Evolutionary conservation across 2,797 vertebrate species (phyloP), one percentile per base, ranked within the genome.

Genomic region (Helicolenus hilgendorfi): DNA sequence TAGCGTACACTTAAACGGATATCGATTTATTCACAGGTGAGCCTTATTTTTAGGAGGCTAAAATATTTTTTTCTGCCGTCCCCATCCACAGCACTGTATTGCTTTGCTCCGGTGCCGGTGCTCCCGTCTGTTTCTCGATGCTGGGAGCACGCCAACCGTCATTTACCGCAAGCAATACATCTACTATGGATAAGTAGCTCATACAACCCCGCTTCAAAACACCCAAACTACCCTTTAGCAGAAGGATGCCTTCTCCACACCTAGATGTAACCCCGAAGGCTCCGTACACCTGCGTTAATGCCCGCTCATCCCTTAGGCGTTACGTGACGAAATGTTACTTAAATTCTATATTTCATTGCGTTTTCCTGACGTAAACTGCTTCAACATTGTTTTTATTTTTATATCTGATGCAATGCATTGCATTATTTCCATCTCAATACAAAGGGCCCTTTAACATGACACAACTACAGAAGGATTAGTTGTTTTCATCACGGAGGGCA

Each of bases 401-500:
- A 49, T 15, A 74, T 77, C 72, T 86, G 63, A 77, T 72, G 22
- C 67, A 15, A 68, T 22, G 10, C 22, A 24, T 35, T 78, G 38
- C 69, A 35, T 83, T 76, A 27, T 77, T 77, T 80, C 20, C 67
- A 3, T 68, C 14, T 27, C 22, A 58, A 89, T n/a, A 65, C 60
- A 63, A 79, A 56, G n/a, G 41, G n/a, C 56, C 65, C 64, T 71
- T 80, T 73, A 63, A 59, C 1, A 49, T 24, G 33, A 63, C 33
- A 68, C 0, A 77, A 72, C 59, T 31, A 45, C 53, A 72, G 49
- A 76, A 69, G 5, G n/a, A 65, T 45, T 58, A 15, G 60, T 64
- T 64, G 31, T 84, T 86, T 72, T 83, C 38, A 84, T 49, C 53
- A 72, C 73, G 10, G 33, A 78, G 72, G 5, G 38, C 36, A 65